Percentiles rank a stretch among this genome's conserved stretches.
Evolutionary conservation across 2,113 vertebrate species (phyloP).

Genomic region (Sinocyclocheilus anophthalmus): DNA sequence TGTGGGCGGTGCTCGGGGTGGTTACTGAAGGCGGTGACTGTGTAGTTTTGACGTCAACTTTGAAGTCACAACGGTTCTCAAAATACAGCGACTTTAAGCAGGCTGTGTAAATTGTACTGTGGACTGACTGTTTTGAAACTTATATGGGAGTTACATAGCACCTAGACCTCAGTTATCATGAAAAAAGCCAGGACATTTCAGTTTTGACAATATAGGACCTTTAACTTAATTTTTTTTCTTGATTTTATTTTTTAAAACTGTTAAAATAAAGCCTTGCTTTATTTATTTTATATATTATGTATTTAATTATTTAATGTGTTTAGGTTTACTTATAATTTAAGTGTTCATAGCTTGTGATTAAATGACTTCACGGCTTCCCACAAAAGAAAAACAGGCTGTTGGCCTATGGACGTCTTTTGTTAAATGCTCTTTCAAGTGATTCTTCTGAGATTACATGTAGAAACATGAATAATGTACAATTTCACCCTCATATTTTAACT

Average conservation of each 20-base stretch:
- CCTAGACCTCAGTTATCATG: too few species aligned
- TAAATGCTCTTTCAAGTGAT: slow-evolving; percentile 7
- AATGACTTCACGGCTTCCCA: not conserved
- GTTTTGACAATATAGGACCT: too few species aligned
- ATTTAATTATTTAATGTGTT: slow-evolving; percentile 1
- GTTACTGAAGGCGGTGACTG: too few species aligned
- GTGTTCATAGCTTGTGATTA: not conserved
- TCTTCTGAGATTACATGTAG: not conserved
- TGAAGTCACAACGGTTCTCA: too few species aligned
- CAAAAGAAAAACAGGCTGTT: not conserved
- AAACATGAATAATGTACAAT: not conserved
- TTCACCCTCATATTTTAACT: slow-evolving; percentile 11
- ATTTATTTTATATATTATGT: not conserved
- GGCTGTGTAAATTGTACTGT: too few species aligned
- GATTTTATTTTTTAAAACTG: not conserved
- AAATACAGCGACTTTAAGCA: too few species aligned
- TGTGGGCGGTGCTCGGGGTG: too few species aligned
- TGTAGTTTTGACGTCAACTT: too few species aligned
- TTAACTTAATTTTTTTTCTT: too few species aligned
- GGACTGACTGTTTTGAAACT: too few species aligned
- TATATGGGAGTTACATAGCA: too few species aligned
- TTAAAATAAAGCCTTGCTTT: not conserved
- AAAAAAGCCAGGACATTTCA: too few species aligned
- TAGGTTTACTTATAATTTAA: not conserved
- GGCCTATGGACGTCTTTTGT: not conserved